Conservation (phyloP, 1,140 invertebrate species). For the Diachasma alloeum region DNA sequence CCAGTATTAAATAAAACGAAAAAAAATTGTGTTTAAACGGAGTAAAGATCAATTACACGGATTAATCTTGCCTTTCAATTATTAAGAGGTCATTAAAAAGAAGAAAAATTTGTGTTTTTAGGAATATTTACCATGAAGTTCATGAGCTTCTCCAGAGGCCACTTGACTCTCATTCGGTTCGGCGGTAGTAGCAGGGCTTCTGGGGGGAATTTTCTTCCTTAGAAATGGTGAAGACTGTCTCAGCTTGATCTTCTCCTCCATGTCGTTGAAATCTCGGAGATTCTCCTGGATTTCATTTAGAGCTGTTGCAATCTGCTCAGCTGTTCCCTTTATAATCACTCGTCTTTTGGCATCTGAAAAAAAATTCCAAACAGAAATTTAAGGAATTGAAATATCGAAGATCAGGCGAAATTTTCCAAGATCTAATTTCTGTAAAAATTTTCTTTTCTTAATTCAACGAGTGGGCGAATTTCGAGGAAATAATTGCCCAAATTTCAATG, state of each 20-base stretch:
- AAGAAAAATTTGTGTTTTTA: no score
- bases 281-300: slow-evolving; percentile 70
- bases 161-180: background rate
- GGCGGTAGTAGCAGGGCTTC: slow-evolving; percentile 14
- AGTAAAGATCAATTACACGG: no score
- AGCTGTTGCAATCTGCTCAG: slow-evolving; percentile 70
- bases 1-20: slow-evolving; percentile 6
- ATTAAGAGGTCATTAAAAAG: no score
- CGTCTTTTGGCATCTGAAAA: slow-evolving; percentile 58
- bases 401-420: no score
- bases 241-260: slow-evolving; percentile 60
- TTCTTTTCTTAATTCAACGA: no score
- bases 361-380: slow-evolving; percentile 22
- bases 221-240: slow-evolving; percentile 59
- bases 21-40: background rate
- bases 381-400: no score
- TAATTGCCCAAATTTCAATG: no score
- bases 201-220: slow-evolving; percentile 48
- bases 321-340: slow-evolving; percentile 69
- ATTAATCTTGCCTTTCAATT: no score
- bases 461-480: no score
- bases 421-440: no score
- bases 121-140: background rate
- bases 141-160: background rate
- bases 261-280: slow-evolving; percentile 66